These are phyloP conservation scores for Rhea americana DNA, from an alignment of 2,113 vertebrate genomes.

Conservation along the genomic window DNA sequence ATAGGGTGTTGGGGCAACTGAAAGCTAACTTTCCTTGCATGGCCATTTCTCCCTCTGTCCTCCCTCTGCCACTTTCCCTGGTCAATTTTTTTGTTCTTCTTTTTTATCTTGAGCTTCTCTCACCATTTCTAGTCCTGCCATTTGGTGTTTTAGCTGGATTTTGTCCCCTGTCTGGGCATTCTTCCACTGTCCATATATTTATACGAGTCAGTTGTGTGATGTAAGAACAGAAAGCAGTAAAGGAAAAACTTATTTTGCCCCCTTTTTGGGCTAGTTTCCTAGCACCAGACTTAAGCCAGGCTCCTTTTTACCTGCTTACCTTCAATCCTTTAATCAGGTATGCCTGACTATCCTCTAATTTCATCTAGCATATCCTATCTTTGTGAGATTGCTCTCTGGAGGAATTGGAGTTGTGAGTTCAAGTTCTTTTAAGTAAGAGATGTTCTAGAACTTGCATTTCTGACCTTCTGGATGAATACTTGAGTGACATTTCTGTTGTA, in stretches of 20 bases:
- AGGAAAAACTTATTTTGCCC: not conserved
- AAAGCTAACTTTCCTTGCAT: not conserved
- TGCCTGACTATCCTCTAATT: not conserved
- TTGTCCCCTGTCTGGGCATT: not conserved
- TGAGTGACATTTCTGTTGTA: not conserved
- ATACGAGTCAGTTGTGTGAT: not conserved
- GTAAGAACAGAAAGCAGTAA: not conserved
- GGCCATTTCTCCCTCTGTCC: not conserved
- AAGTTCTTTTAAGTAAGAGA: not conserved
- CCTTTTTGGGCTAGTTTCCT: not conserved
- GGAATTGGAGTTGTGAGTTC: not conserved
- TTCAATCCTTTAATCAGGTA: not conserved
- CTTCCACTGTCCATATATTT: not conserved
- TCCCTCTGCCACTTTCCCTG: not conserved
- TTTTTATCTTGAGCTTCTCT: not conserved
- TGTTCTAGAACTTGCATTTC: not conserved
- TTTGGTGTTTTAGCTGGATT: not conserved
- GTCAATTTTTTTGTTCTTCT: not conserved
- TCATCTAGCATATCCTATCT: not conserved
- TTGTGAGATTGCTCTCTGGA: not conserved
- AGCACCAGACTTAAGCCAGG: not conserved
- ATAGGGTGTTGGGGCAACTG: not conserved
- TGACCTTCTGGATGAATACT: not conserved
- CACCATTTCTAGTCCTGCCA: not conserved
- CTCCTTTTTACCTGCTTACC: not conserved